phyloP scores from a whole-genome alignment of 2,888 invertebrate genomes.

The Synergus umbraculus region DNA sequence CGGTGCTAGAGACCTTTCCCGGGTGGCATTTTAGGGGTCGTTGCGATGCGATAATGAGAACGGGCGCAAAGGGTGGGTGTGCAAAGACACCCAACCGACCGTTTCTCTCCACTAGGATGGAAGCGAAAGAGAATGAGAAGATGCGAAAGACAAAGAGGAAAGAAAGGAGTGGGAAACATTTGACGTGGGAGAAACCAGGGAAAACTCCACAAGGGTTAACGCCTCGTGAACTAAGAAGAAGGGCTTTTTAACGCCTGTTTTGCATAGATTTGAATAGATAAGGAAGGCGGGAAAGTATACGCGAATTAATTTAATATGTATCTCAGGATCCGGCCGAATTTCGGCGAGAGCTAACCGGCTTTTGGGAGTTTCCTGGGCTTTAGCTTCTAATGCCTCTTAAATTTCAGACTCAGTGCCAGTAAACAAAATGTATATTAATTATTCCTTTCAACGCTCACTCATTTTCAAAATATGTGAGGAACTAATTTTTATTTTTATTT shows the following conservation, averaged over 20 bases:
- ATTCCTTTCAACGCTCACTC: not conserved
- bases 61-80: slow-evolving; percentile 71
- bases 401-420: slow-evolving; percentile 50
- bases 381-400: slow-evolving; percentile 67
- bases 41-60: slow-evolving; percentile 76
- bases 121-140: slow-evolving; percentile 59
- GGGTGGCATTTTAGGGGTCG: slow-evolving; percentile 74
- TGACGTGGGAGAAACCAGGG: slow-evolving; percentile 47
- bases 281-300: slow-evolving; percentile 71
- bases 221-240: slow-evolving; percentile 62
- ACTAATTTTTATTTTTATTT: not conserved
- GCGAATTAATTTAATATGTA: slow-evolving; percentile 77
- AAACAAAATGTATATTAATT: not conserved
- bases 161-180: slow-evolving; percentile 38
- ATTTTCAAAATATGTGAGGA: not conserved
- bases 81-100: slow-evolving; percentile 72
- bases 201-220: slow-evolving; percentile 70
- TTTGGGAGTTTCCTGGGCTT: slow-evolving; percentile 59
- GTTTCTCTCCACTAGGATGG: slow-evolving; percentile 56
- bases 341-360: slow-evolving; percentile 60
- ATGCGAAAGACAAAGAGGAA: slow-evolving; percentile 54
- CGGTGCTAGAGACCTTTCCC: slow-evolving; percentile 70
- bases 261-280: slow-evolving; percentile 78
- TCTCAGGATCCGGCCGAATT: slow-evolving; percentile 64
- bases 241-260: slow-evolving; percentile 76